Evolutionary conservation across 1,140 invertebrate species (phyloP).

Genomic region (Drosophila baimaii): DNA sequence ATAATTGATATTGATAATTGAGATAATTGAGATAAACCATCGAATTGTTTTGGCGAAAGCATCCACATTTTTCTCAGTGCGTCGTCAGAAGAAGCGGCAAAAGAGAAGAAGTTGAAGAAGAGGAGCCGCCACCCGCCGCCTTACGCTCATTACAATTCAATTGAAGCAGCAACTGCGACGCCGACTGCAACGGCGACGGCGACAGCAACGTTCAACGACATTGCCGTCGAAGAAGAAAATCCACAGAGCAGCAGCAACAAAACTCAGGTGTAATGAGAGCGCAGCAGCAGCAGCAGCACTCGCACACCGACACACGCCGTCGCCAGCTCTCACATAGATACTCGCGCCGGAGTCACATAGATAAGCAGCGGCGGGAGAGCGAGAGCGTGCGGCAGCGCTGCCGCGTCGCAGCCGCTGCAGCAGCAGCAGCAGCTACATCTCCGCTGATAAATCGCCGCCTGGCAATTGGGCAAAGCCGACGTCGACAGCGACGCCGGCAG

Average conservation of each 20-base stretch:
- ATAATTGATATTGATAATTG: background rate
- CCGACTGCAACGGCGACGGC: constrained; percentile 21
- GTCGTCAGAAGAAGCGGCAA: constrained; percentile 6
- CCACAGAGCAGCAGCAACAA: constrained; percentile 62
- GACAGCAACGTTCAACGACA: constrained; percentile 68
- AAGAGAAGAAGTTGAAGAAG: constrained; percentile 19
- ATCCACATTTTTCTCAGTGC: background rate
- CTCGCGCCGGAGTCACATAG: constrained; percentile 54
- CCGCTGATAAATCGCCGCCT: constrained; percentile 69
- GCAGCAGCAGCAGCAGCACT: constrained; percentile 55
- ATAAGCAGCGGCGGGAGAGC: constrained; percentile 37
- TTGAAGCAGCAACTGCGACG: constrained; percentile 72
- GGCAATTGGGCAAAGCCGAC: constrained; percentile 65
- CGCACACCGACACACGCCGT: constrained; percentile 18
- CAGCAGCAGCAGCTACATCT: constrained; percentile 43
- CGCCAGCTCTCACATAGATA: constrained; percentile 62
- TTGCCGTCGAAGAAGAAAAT: constrained; percentile 70
- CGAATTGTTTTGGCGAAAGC: background rate
- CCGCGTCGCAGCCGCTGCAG: constrained; percentile 41
- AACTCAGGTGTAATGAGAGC: constrained; percentile 77
- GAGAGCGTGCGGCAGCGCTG: constrained; percentile 36
- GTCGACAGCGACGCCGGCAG: constrained; percentile 14
- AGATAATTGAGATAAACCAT: no score
- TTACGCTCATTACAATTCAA: constrained; percentile 78
- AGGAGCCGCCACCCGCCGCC: constrained; percentile 47